These are phyloP conservation scores for Otolemur crassicaudatus DNA, from an alignment of 2,797 vertebrate species.

Conservation along the genomic window DNA sequence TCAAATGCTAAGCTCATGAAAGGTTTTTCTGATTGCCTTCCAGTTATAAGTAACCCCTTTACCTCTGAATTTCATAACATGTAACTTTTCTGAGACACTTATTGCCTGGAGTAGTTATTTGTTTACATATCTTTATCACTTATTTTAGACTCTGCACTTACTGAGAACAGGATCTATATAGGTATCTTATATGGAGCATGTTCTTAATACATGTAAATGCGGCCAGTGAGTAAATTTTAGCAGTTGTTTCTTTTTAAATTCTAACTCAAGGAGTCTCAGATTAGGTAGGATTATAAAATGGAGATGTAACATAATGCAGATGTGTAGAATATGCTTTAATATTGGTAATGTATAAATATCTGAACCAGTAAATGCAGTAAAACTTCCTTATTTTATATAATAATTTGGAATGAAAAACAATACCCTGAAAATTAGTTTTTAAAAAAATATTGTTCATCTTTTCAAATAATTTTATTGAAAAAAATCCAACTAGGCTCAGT, in stretches of 20 bases:
- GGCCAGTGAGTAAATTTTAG: conserved; percentile 8
- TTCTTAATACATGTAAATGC: conserved; percentile 41
- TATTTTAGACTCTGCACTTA: neutral
- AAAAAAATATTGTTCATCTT: neutral
- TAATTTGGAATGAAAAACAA: neutral
- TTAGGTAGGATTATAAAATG: conserved; percentile 11
- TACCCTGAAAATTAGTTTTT: neutral
- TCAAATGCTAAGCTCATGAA: neutral
- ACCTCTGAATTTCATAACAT: neutral
- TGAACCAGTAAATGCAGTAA: neutral
- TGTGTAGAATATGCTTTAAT: neutral
- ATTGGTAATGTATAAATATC: neutral
- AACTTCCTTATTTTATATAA: neutral
- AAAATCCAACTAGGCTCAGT: neutral
- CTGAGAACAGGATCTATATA: neutral
- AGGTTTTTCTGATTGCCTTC: neutral
- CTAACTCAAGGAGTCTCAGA: neutral
- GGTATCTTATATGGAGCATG: neutral
- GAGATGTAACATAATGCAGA: neutral
- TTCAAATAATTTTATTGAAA: neutral
- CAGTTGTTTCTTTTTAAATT: neutral
- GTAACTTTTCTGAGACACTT: neutral
- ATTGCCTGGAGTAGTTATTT: neutral
- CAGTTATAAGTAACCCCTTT: neutral
- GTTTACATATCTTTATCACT: neutral